These are phyloP conservation scores for Polyommatus iphigenia DNA, from an alignment of 2,888 invertebrate genomes.

Conservation along the genomic window DNA sequence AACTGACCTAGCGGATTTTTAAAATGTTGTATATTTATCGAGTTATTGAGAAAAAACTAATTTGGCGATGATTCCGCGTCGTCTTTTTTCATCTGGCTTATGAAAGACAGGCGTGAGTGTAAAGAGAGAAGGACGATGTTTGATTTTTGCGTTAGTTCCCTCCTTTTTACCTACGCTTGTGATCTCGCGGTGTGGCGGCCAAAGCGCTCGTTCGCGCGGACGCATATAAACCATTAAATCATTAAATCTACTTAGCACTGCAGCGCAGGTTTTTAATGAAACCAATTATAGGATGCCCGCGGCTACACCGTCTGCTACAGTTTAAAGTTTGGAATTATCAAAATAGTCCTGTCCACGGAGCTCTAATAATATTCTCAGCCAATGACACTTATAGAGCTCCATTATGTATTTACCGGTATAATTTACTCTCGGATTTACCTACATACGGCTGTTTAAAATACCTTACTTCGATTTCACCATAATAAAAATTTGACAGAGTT, in stretches of 20 bases:
- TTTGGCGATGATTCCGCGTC: no score
- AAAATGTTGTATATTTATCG: no score
- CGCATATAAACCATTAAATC: background rate
- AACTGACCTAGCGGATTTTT: no score
- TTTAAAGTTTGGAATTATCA: background rate
- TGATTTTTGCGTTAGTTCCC: no score
- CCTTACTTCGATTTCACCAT: background rate
- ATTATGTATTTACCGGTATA: conserved; percentile 64
- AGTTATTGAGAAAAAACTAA: no score
- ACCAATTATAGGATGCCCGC: background rate
- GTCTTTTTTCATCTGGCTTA: no score
- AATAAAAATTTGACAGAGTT: background rate
- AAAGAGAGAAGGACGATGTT: no score
- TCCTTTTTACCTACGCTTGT: no score
- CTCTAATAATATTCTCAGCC: conserved; percentile 15
- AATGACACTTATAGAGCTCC: conserved; percentile 52
- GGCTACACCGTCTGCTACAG: background rate
- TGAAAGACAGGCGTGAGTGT: no score
- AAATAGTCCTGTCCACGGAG: background rate
- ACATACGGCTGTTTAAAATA: conserved; percentile 46
- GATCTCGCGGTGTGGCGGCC: no score
- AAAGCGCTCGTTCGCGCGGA: no score
- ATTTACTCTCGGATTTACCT: conserved; percentile 58
- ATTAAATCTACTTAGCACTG: background rate
- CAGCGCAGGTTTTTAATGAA: background rate